phyloP scores from a whole-genome alignment of 2,797 vertebrate species.

The Sitta carolinensis region DNA sequence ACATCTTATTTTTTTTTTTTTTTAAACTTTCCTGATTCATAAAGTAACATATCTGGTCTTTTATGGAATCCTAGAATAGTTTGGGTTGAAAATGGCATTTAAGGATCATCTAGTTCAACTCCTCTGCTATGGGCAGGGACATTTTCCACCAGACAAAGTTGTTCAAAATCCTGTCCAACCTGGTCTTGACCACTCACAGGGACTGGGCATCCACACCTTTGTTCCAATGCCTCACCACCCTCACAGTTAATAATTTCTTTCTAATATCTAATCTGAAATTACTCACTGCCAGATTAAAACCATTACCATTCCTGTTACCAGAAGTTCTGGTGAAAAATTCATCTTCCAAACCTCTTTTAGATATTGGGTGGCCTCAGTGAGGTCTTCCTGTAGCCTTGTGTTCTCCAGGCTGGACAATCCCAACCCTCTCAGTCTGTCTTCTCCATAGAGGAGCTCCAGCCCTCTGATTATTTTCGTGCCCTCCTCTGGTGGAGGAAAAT shows the following conservation, averaged over 20 bases:
- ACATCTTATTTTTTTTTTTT: not conserved
- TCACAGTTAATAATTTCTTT: not conserved
- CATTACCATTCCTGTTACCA: not conserved
- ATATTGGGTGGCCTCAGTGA: accelerated
- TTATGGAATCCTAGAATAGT: no score
- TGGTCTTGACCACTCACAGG: not conserved
- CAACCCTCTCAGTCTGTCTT: not conserved
- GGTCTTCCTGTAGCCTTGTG: accelerated
- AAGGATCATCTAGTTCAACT: not conserved
- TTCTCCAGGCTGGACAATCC: not conserved
- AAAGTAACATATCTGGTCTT: accelerated
- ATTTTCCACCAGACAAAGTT: not conserved
- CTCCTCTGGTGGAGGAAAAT: not conserved
- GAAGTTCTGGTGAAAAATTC: not conserved
- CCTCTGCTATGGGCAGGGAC: not conserved
- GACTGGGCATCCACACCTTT: not conserved
- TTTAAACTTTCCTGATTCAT: not conserved
- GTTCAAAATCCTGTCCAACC: not conserved
- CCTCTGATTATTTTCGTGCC: not conserved
- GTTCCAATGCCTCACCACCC: not conserved
- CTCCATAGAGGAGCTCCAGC: accelerated
- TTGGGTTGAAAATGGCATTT: not conserved
- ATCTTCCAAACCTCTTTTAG: no score
- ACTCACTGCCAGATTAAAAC: not conserved
- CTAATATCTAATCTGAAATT: not conserved